Base-by-base conservation (phyloP, 2,797 vertebrate species). In the Rachycentron canadum region DNA sequence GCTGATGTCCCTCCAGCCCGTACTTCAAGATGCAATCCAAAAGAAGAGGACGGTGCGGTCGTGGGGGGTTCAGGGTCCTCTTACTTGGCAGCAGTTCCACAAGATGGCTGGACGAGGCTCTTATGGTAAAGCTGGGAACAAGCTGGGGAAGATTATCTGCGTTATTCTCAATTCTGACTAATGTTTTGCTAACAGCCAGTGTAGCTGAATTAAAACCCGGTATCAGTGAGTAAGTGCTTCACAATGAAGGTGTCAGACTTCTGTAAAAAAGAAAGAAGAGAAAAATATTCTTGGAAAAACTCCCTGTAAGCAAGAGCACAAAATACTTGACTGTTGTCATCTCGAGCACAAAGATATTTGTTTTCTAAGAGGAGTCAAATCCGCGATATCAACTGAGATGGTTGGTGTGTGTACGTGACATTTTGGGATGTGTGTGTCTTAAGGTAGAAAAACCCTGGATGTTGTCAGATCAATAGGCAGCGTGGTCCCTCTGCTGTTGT, bases 81-180 rank as follows among this genome's bases (percentile, higher is more conserved):
- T 99, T 76, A 99, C 98, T 45, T 99, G 98, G 98, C 98, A 99
- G 79, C 98, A 99, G 88, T 99, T 99, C 86, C 98, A 99, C 94
- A 99, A 99, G 89, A 99, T 99, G 97, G 98, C 98, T 86, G 98
- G 98, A 80, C 97, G 98, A 78, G 98, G 98, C 84, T 98, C 98
- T 71, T 99, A 99, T 0, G 98, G 98, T 99, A 96, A 96, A 90
- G 13, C 58, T 5, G 3, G 52, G 28, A 58, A 13, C 5, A 49
- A 2, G 40, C 40, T 21, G 11, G 11, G 21, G 19, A n/a, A 17
- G 21, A 56, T 56, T 13, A 26, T 64, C 13, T n/a, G 17, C 13
- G 41, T 21, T 14, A 32, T 60, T 21, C 7, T 32, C 8, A 3
- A 32, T 34, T 60, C 3, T 53, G 23, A 47, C n/a, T 45, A 11